Base-by-base conservation (phyloP, 2,113 vertebrate species). In the Megatriorchis doriae region DNA sequence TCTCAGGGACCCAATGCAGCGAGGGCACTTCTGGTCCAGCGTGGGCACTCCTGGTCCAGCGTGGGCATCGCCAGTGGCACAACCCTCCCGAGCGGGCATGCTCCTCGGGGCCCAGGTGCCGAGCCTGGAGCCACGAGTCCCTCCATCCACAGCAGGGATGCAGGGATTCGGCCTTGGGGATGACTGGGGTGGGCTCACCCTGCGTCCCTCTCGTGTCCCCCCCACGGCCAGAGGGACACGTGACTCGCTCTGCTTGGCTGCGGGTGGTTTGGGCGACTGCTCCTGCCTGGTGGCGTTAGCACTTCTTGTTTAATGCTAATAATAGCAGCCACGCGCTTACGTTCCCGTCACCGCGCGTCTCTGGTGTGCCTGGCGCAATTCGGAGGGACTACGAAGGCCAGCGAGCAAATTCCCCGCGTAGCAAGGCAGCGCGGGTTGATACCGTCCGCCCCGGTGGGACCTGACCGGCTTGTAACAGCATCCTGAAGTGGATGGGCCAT, bases 201-300 rank as follows among this genome's bases (percentile, higher is more conserved):
- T 6, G 23, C 2, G 2, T 4, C 45, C 43, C 27, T 58, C 43
- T 20, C 15, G 5, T 40, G 6, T 48, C 23, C 11, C 27, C 56
- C 13, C 43, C 0, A 1, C 7, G 18, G 48, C 53, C 8, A 3
- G 27, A 55, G 55, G 25, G 55, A 31, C 21, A 2, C 2, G 5
- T 0, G 8, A 55, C 59, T 66, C 52, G 59, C 43, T 25, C 66
- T 1, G 10, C 43, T 65, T 11, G 7, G 32, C 50, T 36, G 65
- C 2, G 3, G 67, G 67, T 6, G 36, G 38, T 66, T 52, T 40
- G 61, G 72, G 61, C 0, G 17, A 29, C n/a, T 20, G 68, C 29
- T 86, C 75, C 47, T 74, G 74, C 65, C 73, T 18, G 11, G 10
- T n/a, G 40, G 77, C 17, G 0, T 61, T 55, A 40, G 31, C 32